A percentile compares a stretch with the other conserved stretches of the same genome.
phyloP scores from a whole-genome alignment of 2,888 invertebrate species.

The Monopis laevigella region DNA sequence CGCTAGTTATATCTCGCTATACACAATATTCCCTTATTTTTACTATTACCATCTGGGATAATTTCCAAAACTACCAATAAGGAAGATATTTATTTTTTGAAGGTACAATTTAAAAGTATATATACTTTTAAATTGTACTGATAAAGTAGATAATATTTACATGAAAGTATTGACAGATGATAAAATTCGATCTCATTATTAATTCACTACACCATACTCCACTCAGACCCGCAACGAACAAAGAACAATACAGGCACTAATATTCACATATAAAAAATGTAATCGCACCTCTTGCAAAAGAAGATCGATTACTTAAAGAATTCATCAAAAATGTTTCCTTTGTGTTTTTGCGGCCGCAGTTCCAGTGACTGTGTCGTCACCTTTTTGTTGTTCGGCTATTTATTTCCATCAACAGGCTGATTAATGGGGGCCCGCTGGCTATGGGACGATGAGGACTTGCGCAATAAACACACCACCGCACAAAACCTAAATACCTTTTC shows the following conservation, averaged over 20 bases:
- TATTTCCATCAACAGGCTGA: constrained; percentile 19
- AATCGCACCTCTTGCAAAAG: not conserved
- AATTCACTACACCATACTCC: no score
- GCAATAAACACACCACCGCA: constrained; percentile 13
- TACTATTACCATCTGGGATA: no score
- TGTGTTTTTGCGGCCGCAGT: constrained; percentile 10
- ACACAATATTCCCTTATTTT: no score
- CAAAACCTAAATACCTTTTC: constrained; percentile 11
- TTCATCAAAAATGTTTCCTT: constrained; percentile 8
- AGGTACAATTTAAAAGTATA: no score
- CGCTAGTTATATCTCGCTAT: no score
- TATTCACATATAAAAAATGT: constrained; percentile 3
- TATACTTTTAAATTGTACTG: no score
- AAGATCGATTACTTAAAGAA: constrained; percentile 8
- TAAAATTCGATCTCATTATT: no score
- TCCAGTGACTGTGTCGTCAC: constrained; percentile 12
- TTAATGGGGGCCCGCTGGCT: constrained; percentile 24
- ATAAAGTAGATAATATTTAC: no score
- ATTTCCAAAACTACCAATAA: no score
- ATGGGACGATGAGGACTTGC: constrained; percentile 18
- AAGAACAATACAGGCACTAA: not conserved
- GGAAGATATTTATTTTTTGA: no score
- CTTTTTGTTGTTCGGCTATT: constrained; percentile 10
- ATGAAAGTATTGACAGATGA: no score
- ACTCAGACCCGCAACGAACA: not conserved